Conservation (phyloP, 2,113 vertebrate genomes). For the Dinomys branickii region DNA sequence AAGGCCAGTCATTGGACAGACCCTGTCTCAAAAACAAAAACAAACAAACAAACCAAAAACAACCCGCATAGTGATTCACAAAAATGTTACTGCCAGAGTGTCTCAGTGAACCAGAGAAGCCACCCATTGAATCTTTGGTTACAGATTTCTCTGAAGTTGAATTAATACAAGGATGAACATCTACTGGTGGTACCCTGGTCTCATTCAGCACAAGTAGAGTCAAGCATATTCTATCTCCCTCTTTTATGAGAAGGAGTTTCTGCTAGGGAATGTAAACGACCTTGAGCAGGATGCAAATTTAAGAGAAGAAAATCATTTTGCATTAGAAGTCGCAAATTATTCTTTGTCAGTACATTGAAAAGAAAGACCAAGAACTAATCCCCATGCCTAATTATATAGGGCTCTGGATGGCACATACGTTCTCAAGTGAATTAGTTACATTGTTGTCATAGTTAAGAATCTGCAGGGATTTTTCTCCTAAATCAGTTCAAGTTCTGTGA, state of each 20-base stretch:
- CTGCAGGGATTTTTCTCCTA: not conserved
- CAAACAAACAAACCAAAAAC: too few species aligned
- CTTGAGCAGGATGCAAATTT: not conserved
- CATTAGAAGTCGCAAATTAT: not conserved
- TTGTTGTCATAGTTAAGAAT: not conserved
- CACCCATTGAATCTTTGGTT: not conserved
- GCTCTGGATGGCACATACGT: not conserved
- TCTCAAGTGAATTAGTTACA: not conserved
- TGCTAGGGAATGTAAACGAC: not conserved
- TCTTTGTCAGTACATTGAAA: not conserved
- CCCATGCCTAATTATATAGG: not conserved
- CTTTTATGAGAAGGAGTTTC: not conserved
- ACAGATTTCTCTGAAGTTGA: not conserved
- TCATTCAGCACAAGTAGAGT: not conserved
- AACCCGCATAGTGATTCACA: not conserved
- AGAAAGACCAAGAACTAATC: not conserved
- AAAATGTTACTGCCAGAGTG: not conserved
- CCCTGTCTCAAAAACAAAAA: not conserved
- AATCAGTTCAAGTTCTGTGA: not conserved
- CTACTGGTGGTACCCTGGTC: not conserved
- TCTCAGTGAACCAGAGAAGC: not conserved
- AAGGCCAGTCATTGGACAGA: not conserved
- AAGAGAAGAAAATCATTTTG: not conserved
- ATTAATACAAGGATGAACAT: not conserved
- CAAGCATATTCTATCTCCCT: not conserved